Evolutionary conservation across 1,140 invertebrate genomes (phyloP).

Genomic region (Drosophila nigrodunni): DNA sequence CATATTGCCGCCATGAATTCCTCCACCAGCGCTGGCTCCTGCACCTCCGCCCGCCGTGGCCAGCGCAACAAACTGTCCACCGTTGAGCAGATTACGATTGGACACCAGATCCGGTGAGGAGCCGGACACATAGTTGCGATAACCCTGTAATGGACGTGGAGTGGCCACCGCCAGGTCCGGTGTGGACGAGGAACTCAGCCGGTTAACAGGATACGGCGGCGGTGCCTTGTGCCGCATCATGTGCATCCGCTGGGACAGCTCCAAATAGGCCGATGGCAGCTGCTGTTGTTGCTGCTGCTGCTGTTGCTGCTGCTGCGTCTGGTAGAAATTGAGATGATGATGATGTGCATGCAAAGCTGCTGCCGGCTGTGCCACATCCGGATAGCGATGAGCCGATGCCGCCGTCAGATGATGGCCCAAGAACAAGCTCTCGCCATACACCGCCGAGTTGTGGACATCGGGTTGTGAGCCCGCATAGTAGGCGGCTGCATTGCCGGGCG

Average conservation of each 20-base stretch:
- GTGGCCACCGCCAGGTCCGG: conserved; percentile 91
- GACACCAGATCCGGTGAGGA: conserved; percentile 92
- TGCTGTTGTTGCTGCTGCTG: conserved; percentile 56
- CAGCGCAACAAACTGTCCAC: conserved; percentile 60
- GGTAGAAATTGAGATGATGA: conserved; percentile 73
- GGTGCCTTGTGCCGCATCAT: conserved; percentile 92
- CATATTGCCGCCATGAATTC: conserved; percentile 63
- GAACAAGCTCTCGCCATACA: conserved; percentile 67
- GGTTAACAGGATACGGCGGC: conserved; percentile 91
- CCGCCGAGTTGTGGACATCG: conserved; percentile 73
- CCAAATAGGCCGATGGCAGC: conserved; percentile 67
- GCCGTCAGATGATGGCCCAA: conserved; percentile 67
- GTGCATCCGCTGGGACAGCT: conserved; percentile 85
- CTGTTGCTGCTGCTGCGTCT: conserved; percentile 59
- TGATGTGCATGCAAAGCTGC: conserved; percentile 68
- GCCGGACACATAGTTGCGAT: conserved; percentile 88
- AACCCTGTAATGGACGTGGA: conserved; percentile 85
- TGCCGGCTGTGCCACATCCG: conserved; percentile 88
- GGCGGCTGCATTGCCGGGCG: conserved; percentile 52
- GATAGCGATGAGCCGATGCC: conserved; percentile 80
- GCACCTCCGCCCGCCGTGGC: conserved; percentile 30
- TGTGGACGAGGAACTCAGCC: conserved; percentile 91
- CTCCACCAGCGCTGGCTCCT: conserved; percentile 28
- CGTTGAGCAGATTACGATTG: conserved; percentile 86
- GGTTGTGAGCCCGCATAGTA: conserved; percentile 82